Conservation (phyloP, 2,797 vertebrate species). For the Eutrigla gurnardus region DNA sequence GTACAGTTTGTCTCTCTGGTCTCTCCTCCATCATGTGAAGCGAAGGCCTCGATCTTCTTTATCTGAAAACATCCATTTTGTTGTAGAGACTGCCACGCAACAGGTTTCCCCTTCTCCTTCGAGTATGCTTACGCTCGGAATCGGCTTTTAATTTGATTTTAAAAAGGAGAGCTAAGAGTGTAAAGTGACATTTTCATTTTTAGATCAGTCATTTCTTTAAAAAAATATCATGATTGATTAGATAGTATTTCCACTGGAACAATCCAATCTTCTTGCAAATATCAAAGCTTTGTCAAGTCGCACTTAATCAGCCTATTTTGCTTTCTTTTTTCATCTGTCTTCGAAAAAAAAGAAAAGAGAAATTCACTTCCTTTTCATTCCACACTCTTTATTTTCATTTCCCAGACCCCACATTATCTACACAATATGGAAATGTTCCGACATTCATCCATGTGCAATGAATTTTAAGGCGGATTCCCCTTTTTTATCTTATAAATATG, state of each 20-base stretch:
- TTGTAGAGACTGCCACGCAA: conserved; percentile 16
- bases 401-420: conserved; percentile 63
- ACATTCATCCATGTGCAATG: conserved; percentile 67
- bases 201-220: conserved; percentile 58
- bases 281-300: conserved; percentile 67
- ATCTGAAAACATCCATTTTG: conserved; percentile 29
- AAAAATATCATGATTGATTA: conserved; percentile 60
- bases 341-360: conserved; percentile 54
- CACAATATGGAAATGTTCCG: conserved; percentile 70
- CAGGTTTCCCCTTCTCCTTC: conserved; percentile 40
- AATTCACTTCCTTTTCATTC: conserved; percentile 44
- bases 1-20: conserved; percentile 57
- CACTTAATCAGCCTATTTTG: conserved; percentile 65
- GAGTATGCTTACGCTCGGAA: conserved; percentile 30
- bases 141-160: conserved; percentile 52
- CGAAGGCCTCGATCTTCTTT: conserved; percentile 42
- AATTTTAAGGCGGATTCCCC: conserved; percentile 64
- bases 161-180: conserved; percentile 34
- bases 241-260: conserved; percentile 62
- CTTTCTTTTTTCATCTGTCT: conserved; percentile 46
- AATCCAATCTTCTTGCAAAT: conserved; percentile 68
- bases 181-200: conserved; percentile 73
- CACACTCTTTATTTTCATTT: conserved; percentile 59
- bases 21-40: conserved; percentile 47
- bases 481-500: conserved; percentile 73